Evolutionary conservation across 2,113 vertebrate species (phyloP).

Genomic region (Falcunculus frontatus): DNA sequence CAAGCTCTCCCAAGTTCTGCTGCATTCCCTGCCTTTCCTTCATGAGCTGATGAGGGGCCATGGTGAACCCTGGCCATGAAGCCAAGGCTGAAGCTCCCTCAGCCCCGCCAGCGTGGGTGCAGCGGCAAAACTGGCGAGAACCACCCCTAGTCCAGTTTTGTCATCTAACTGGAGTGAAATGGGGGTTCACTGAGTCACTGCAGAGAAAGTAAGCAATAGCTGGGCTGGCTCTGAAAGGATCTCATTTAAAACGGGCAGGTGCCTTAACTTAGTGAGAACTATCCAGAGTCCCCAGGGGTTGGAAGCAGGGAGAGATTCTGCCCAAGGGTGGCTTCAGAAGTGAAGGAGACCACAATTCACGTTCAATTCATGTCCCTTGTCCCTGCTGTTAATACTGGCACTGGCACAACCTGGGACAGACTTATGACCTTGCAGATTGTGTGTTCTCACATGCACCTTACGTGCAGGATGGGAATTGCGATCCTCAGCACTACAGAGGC

Average conservation of each 20-base stretch:
- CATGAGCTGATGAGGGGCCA: not conserved
- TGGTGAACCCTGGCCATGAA: not conserved
- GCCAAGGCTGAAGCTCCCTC: not conserved
- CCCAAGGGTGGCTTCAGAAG: not conserved
- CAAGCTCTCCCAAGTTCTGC: not conserved
- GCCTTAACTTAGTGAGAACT: not conserved
- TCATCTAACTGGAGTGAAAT: not conserved
- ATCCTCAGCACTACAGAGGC: not conserved
- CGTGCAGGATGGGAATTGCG: accelerated
- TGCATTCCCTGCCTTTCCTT: not conserved
- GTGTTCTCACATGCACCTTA: accelerated
- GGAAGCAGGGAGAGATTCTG: not conserved
- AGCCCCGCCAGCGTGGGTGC: accelerated
- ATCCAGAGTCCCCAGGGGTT: no score
- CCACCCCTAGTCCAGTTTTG: not conserved
- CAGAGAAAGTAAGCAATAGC: not conserved
- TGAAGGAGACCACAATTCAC: not conserved
- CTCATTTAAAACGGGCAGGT: not conserved
- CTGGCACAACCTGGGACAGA: not conserved
- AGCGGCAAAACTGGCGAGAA: not conserved
- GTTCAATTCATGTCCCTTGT: not conserved
- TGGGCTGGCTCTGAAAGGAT: not conserved
- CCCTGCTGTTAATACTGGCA: not conserved
- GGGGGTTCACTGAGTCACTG: not conserved
- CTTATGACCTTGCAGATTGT: accelerated